Base-by-base conservation (phyloP, 1,140 invertebrate genomes). In the Sarcophaga peregrina region DNA sequence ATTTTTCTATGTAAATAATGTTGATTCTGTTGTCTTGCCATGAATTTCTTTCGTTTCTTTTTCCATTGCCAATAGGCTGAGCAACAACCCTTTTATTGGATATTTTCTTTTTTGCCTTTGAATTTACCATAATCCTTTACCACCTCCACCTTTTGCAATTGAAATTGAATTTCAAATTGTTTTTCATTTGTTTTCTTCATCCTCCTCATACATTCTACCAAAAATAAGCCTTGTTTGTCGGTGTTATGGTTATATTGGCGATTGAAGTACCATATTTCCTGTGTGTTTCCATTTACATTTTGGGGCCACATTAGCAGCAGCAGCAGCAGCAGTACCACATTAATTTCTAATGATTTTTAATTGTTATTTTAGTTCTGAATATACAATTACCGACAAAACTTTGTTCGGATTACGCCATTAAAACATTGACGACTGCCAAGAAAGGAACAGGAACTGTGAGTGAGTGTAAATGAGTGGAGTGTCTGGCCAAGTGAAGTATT, bases 321-420 rank as follows among this genome's bases (percentile, higher is more conserved):
- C n/a, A n/a, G n/a, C n/a, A n/a, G n/a, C n/a, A n/a, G n/a, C n/a
- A n/a, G n/a, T n/a, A n/a, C n/a, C 50, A 78, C 75, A 78, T 78
- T 78, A 78, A 78, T 78, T 20, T 78, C 8, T 78, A 78, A 78
- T 78, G 75, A 20, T 78, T 78, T 78, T 78, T 78, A 78, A 78
- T 78, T 78, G 75, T 78, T 78, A 17, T 78, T 50, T 52, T 50
- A 47, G 45, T 78, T 76, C 17, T 50, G 10, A n/a, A 45, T 75
- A 75, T 47, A n/a, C n/a, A 78, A 50, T 78, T 78, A 50, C 48
- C 75, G 50, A 74, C 47, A 47, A n/a, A 78, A 47, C 73, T 47
- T 15, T 78, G 47, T 15, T 47, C 37, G 46, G 37, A 47, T n/a
- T 48, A 76, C n/a, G n/a, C n/a, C n/a, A n/a, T n/a, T n/a, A n/a